Evolutionary conservation across 1,140 invertebrate species (phyloP), one percentile per base, ranked within the genome.

Genomic region (Bicyclus anynana): DNA sequence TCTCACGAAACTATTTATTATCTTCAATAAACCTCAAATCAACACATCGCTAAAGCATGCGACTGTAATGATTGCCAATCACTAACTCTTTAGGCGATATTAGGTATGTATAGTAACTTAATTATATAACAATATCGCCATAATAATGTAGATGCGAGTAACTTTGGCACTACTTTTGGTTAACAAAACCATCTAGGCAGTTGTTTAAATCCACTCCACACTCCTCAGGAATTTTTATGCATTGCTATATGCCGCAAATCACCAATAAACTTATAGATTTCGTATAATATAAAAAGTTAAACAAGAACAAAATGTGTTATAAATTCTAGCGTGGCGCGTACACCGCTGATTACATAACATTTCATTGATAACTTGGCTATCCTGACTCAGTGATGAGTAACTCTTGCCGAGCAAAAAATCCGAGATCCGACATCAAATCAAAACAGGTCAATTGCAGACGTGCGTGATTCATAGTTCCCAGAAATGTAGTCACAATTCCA

Each of bases 401-500:
- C 71, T 50, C 59, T 53, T 51, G 69, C 62, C 47, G 58, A 62
- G 70, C 65, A 81, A 68, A 86, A 85, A 78, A 74, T 47, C 17
- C 49, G 52, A 64, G 63, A 75, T 71, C 64, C 65, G 65, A 47
- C 64, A 65, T 65, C 66, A 64, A 71, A 74, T 65, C 66, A 64
- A 71, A 74, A 77, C 79, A 77, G 80, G 72, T 79, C 75, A 77
- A 72, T 70, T 70, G 70, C 75, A 62, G 50, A 63, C 59, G 37
- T 13, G 38, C 17, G 18, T 87, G 80, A 84, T 38, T 85, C 84
- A 87, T 56, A 38, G 38, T 75, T 77, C 63, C 42, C 56, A 68
- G 70, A 73, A 75, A 65, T 75, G 65, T 82, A 77, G 66, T 83
- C 78, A 83, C 75, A 68, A 26, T 77, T 80, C 74, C 71, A 77